Percentiles rank a stretch among this genome's conserved stretches.
Evolutionary conservation across 1,140 invertebrate species (phyloP).

Genomic region (Drosophila subpulchrella): DNA sequence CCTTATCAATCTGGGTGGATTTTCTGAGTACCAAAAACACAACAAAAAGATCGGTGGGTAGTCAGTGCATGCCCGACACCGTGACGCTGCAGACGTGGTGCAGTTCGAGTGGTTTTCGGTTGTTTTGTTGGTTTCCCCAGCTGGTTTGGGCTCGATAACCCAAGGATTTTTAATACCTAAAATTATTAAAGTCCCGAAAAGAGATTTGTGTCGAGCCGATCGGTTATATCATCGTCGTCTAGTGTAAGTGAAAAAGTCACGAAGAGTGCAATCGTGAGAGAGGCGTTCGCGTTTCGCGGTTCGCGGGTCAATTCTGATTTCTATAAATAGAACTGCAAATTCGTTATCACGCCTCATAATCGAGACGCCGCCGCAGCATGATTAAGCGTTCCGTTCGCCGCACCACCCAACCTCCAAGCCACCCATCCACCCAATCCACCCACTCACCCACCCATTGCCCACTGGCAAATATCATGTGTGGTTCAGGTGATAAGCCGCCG

Average conservation of each 20-base stretch:
- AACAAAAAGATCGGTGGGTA: slow-evolving; percentile 54
- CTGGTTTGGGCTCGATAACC: neutral
- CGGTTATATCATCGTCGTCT: slow-evolving; percentile 32
- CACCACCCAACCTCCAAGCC: slow-evolving; percentile 1
- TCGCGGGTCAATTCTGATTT: slow-evolving; percentile 52
- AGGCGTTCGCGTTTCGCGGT: slow-evolving; percentile 2
- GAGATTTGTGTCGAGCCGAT: neutral
- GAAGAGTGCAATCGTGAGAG: slow-evolving; percentile 33
- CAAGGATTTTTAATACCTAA: neutral
- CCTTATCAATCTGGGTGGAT: slow-evolving; percentile 75
- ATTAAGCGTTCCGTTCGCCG: slow-evolving; percentile 45
- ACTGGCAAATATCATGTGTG: slow-evolving; percentile 55
- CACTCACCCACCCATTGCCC: slow-evolving; percentile 11
- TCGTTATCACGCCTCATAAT: slow-evolving; percentile 65
- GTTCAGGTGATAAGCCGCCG: slow-evolving; percentile 52
- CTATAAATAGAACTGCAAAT: slow-evolving; percentile 71
- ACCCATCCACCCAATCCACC: neutral
- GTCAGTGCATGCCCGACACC: slow-evolving; percentile 72
- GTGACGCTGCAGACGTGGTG: slow-evolving; percentile 73
- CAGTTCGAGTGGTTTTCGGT: slow-evolving; percentile 47
- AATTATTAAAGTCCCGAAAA: neutral
- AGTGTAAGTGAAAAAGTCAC: slow-evolving; percentile 35
- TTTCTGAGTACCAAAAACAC: slow-evolving; percentile 74
- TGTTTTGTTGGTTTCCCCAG: neutral
- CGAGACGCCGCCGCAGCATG: slow-evolving; percentile 64